Percentiles rank a stretch among this genome's conserved stretches.
Evolutionary conservation across 2,113 vertebrate genomes (phyloP).

Genomic region (Glaucomys volans): DNA sequence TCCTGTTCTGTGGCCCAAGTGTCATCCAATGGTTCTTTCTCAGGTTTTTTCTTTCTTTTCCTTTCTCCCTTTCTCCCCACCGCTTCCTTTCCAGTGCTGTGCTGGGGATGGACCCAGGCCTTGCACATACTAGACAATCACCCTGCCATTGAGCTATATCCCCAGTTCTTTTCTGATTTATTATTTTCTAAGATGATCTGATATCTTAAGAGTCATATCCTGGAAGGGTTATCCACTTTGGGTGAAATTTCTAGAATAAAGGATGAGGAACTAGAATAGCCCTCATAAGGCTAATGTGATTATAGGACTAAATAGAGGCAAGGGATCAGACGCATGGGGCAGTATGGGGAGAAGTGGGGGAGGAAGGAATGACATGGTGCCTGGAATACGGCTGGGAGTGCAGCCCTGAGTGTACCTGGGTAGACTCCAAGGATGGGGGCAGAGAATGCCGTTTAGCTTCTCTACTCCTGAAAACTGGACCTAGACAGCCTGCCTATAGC

Average conservation of each 20-base stretch:
- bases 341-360: background rate
- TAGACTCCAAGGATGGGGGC: background rate
- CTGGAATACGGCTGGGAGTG: background rate
- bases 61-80: too few relatives aligned
- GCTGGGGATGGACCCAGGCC: background rate
- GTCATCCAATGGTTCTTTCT: background rate
- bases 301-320: background rate
- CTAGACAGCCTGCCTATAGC: fast-evolving
- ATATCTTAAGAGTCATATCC: background rate
- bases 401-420: background rate
- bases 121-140: background rate
- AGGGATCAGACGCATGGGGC: background rate
- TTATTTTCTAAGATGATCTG: background rate
- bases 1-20: background rate
- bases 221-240: background rate
- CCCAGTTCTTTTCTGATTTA: background rate
- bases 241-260: conserved; percentile 2
- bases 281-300: background rate
- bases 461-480: background rate
- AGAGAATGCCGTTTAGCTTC: background rate
- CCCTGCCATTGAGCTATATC: background rate
- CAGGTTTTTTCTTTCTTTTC: background rate
- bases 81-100: background rate
- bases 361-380: background rate
- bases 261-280: background rate